phyloP scores from a whole-genome alignment of 2,113 vertebrate genomes.

The Cyrtonyx montezumae region DNA sequence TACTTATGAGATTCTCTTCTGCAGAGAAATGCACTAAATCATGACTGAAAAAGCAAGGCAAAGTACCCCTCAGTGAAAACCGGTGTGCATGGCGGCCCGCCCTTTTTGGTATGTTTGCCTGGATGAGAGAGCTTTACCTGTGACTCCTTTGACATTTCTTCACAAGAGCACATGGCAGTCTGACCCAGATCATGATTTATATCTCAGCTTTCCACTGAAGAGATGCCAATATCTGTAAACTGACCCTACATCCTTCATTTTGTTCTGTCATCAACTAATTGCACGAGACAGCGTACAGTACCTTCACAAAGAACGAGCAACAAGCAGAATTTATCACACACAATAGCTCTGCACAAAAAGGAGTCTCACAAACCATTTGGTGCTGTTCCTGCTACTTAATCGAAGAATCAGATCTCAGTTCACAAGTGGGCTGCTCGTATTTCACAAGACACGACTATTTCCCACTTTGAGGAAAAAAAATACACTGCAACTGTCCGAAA shows the following conservation, averaged over 20 bases:
- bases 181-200: constrained; percentile 9
- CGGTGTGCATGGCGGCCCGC: not conserved
- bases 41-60: not conserved
- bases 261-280: constrained; percentile 19
- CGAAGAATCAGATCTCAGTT: not conserved
- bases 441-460: not conserved
- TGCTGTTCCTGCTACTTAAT: not conserved
- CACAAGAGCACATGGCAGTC: not conserved
- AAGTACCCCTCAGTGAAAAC: not conserved
- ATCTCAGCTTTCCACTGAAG: constrained; percentile 43
- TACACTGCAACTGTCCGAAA: not conserved
- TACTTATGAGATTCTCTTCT: not conserved
- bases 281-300: not conserved
- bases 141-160: not conserved
- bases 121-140: not conserved
- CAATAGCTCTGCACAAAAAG: not conserved
- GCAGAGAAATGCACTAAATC: not conserved
- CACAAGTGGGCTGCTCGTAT: not conserved
- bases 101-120: not conserved
- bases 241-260: not conserved
- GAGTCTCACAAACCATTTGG: not conserved
- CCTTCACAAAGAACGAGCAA: not conserved
- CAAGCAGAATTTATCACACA: not conserved
- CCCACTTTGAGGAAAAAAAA: not conserved
- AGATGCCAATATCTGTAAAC: constrained; percentile 37